Evolutionary conservation across 2,113 vertebrate species (phyloP), one percentile per base, ranked within the genome.

Genomic region (Scolopax mira): DNA sequence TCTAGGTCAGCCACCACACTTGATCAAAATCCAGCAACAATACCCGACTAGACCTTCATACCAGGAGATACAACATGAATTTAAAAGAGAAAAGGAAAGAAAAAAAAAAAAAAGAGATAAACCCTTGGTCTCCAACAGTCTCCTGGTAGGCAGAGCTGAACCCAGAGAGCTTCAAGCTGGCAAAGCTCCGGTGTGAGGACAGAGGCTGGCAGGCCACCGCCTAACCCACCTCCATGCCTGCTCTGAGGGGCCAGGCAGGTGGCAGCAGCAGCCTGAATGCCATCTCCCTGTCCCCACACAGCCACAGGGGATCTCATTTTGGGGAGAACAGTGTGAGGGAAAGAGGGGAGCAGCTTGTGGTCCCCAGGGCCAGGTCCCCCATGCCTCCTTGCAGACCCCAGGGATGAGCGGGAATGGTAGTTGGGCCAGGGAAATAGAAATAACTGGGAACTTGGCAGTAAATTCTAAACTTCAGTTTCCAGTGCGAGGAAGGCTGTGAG

Each of bases 201-300:
- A 41, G 55, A 27, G n/a, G n/a, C n/a, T 41, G 52, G 51, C 9
- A 14, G 51, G 33, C 17, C 18, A 2, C 25, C 16, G 8, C 65
- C 14, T 2, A 0, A 49, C 49, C 28, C 16, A 24, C 33, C 16
- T 25, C 61, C 28, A 6, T 11, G 33, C 31, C 35, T 4, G 9
- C 44, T 58, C 35, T 0, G 1, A 44, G 77, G 33, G 28, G 31
- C 35, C 18, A 14, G 35, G 51, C 21, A 24, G 35, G 62, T 0
- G 1, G 28, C 52, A 60, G 28, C 22, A 1, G 15, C 60, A n/a
- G 46, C 27, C 54, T 3, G 0, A 41, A 21, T 9, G 39, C 30
- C 7, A 1, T 44, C 39, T 51, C 8, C 33, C 33, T 0, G 0
- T 54, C 27, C 33, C 60, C 4, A 1, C 19, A 22, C 1, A 0